Evolutionary conservation across 2,797 vertebrate genomes (phyloP).

Genomic region (Florisuga fusca): DNA sequence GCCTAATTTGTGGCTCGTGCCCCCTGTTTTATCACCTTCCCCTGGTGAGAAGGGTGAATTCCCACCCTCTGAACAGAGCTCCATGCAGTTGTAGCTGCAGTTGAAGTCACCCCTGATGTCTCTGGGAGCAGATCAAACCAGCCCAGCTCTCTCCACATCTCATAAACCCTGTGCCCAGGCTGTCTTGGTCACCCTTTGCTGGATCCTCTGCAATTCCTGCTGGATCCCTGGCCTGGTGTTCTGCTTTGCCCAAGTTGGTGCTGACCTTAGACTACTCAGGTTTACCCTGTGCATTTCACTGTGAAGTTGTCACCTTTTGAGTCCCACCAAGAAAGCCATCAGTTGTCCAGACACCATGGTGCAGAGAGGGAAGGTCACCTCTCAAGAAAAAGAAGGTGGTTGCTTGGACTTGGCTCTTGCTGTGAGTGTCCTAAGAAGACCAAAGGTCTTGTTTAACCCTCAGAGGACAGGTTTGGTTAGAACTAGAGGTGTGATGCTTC

Average conservation of each 20-base stretch:
- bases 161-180: background rate
- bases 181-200: background rate
- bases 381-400: background rate
- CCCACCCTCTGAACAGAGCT: background rate
- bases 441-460: background rate
- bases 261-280: background rate
- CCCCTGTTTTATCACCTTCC: background rate
- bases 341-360: background rate
- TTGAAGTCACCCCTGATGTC: background rate
- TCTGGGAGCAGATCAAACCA: background rate
- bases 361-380: background rate
- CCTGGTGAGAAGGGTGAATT: background rate
- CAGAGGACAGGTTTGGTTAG: background rate
- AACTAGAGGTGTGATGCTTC: background rate
- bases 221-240: background rate
- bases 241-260: background rate
- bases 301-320: background rate
- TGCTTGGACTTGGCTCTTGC: background rate
- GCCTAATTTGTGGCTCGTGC: background rate
- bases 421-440: background rate
- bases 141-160: background rate
- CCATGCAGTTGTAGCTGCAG: background rate
- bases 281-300: background rate
- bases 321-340: background rate
- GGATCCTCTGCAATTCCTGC: background rate